A percentile compares a stretch with the other conserved stretches of the same genome.
Evolutionary conservation across 2,888 invertebrate genomes (phyloP).

Genomic region (Erebia aethiops): DNA sequence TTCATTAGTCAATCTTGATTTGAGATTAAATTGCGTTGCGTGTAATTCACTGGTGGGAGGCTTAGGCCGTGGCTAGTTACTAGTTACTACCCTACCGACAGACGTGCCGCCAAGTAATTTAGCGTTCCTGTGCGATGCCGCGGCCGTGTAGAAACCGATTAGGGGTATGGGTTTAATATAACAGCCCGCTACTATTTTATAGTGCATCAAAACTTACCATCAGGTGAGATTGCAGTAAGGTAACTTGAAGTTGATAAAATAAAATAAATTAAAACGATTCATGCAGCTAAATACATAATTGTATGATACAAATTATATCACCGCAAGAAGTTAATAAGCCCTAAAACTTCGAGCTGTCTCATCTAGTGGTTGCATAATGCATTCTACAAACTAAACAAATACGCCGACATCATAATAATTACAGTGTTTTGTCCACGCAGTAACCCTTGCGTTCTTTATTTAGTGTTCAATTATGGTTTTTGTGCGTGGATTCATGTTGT

Average conservation of each 20-base stretch:
- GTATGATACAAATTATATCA: too few species aligned
- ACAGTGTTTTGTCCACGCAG: conserved; percentile 43
- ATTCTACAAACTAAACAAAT: conserved; percentile 31
- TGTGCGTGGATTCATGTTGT: conserved; percentile 15
- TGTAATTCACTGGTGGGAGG: too few species aligned
- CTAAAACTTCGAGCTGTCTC: conserved; percentile 10
- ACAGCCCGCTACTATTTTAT: too few species aligned
- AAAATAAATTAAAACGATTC: conserved; percentile 4
- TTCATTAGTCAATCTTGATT: neutral
- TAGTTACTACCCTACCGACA: too few species aligned
- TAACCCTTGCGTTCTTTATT: conserved; percentile 18
- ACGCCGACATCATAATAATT: conserved; percentile 37
- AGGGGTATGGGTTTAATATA: too few species aligned
- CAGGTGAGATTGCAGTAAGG: too few species aligned
- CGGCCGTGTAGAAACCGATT: too few species aligned
- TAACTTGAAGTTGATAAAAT: too few species aligned
- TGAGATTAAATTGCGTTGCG: neutral
- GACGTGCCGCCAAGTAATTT: too few species aligned
- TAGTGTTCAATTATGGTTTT: conserved; percentile 22
- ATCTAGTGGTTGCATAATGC: conserved; percentile 4
- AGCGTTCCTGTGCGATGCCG: too few species aligned
- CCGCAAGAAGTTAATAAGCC: conserved; percentile 12
- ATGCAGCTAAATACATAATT: neutral
- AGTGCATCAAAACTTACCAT: too few species aligned
- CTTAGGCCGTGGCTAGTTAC: too few species aligned